A percentile compares a stretch with the other conserved stretches of the same genome.
Conservation (phyloP, 2,888 invertebrate genomes). For the Hoplodrina blanda region DNA sequence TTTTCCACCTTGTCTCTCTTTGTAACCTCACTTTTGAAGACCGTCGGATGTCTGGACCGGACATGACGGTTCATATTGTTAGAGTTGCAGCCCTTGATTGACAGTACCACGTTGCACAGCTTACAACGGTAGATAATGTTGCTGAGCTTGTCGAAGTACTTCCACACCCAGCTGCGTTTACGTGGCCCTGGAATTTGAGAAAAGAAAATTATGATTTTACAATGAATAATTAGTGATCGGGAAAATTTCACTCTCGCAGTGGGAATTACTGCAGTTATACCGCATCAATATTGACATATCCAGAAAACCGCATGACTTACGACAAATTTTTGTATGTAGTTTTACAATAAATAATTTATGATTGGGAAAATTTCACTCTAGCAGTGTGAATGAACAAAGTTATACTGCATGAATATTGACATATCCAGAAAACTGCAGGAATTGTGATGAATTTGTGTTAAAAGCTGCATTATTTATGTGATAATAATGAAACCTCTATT, state of each 20-base stretch:
- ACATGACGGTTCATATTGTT: slow-evolving; percentile 88
- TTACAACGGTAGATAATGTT: slow-evolving; percentile 84
- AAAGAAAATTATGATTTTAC: not conserved
- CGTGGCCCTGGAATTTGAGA: slow-evolving; percentile 75
- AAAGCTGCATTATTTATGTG: too few species aligned
- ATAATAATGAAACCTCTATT: too few species aligned
- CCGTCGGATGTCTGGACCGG: slow-evolving; percentile 78
- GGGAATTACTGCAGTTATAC: too few species aligned
- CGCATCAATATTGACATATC: too few species aligned
- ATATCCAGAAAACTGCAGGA: too few species aligned
- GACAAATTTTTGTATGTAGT: not conserved
- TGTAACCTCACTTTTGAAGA: slow-evolving; percentile 77
- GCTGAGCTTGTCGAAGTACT: slow-evolving; percentile 84
- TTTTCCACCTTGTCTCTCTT: slow-evolving; percentile 62
- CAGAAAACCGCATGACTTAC: too few species aligned
- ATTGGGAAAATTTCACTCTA: too few species aligned
- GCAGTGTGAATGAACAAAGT: too few species aligned
- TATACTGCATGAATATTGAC: too few species aligned
- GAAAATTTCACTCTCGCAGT: too few species aligned
- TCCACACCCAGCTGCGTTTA: slow-evolving; percentile 88
- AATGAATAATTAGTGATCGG: not conserved
- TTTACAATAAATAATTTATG: not conserved
- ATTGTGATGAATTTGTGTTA: too few species aligned
- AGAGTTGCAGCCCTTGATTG: slow-evolving; percentile 87
- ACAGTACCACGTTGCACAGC: slow-evolving; percentile 83